Conservation (phyloP, 1,140 invertebrate species). For the Anoplolepis gracilipes region DNA sequence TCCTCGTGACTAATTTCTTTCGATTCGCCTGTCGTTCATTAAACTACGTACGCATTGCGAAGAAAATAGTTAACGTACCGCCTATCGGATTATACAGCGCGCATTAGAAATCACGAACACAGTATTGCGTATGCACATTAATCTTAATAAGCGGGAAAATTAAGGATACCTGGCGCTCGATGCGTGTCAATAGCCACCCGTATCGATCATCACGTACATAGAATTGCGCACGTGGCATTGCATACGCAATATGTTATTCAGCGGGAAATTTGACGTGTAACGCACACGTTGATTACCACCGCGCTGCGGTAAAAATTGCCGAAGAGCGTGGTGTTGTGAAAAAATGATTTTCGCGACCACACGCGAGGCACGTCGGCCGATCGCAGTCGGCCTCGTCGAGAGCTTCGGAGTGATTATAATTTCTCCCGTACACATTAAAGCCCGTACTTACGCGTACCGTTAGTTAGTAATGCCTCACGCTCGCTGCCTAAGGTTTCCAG, state of each 20-base stretch:
- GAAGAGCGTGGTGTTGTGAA: not conserved
- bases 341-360: conserved; percentile 54
- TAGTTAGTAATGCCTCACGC: conserved; percentile 71
- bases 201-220: conserved; percentile 36
- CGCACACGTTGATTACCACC: conserved; percentile 6
- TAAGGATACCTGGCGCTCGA: not conserved
- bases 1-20: conserved; percentile 40
- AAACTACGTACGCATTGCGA: not conserved
- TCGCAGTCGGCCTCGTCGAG: conserved; percentile 27
- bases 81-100: conserved; percentile 14
- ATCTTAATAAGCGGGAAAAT: conserved; percentile 36
- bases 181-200: conserved; percentile 17
- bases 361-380: conserved; percentile 31
- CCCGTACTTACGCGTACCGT: conserved; percentile 72
- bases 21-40: conserved; percentile 30
- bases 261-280: conserved; percentile 1
- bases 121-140: conserved; percentile 11
- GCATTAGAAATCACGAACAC: conserved; percentile 31
- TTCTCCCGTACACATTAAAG: conserved; percentile 69
- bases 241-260: conserved; percentile 34
- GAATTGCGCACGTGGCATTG: conserved; percentile 22
- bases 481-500: conserved; percentile 58
- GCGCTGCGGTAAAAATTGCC: conserved; percentile 4
- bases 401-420: conserved; percentile 64
- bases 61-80: conserved; percentile 7